Evolutionary conservation across 2,797 vertebrate species (phyloP).

Genomic region (Rhinophrynus dorsalis): DNA sequence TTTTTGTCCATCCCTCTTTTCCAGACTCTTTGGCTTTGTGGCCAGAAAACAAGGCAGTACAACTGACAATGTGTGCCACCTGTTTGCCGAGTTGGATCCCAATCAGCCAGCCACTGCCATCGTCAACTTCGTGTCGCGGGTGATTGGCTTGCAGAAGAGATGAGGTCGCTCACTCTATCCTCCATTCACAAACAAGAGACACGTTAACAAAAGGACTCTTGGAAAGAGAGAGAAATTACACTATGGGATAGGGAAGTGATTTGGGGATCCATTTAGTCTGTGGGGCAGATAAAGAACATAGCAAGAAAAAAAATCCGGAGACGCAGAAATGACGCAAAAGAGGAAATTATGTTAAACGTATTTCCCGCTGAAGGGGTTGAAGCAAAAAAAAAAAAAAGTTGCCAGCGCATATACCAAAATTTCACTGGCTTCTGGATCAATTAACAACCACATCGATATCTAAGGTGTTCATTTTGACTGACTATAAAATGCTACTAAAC

Average conservation of each 20-base stretch:
- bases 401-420: slow-evolving; percentile 65
- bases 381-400: slow-evolving; percentile 62
- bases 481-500: slow-evolving; percentile 15
- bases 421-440: slow-evolving; percentile 69
- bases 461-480: slow-evolving; percentile 20
- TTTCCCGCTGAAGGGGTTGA: slow-evolving; percentile 62
- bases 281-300: slow-evolving; percentile 48
- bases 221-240: slow-evolving; percentile 82
- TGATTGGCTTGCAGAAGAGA: slow-evolving; percentile 89
- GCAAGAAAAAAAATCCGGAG: slow-evolving; percentile 52
- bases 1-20: background rate
- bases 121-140: slow-evolving; percentile 94
- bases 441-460: background rate
- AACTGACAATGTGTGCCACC: slow-evolving; percentile 96
- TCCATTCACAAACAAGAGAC: slow-evolving; percentile 64
- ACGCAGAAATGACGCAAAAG: slow-evolving; percentile 54
- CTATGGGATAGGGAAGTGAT: slow-evolving; percentile 76
- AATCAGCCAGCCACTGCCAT: slow-evolving; percentile 93
- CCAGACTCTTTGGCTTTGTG: slow-evolving; percentile 95
- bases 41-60: slow-evolving; percentile 97
- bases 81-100: slow-evolving; percentile 93
- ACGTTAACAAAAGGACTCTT: slow-evolving; percentile 72
- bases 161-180: slow-evolving; percentile 66
- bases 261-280: slow-evolving; percentile 48
- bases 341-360: slow-evolving; percentile 60